phyloP scores from a whole-genome alignment of 2,113 vertebrate genomes.

The Pituophis catenifer region DNA sequence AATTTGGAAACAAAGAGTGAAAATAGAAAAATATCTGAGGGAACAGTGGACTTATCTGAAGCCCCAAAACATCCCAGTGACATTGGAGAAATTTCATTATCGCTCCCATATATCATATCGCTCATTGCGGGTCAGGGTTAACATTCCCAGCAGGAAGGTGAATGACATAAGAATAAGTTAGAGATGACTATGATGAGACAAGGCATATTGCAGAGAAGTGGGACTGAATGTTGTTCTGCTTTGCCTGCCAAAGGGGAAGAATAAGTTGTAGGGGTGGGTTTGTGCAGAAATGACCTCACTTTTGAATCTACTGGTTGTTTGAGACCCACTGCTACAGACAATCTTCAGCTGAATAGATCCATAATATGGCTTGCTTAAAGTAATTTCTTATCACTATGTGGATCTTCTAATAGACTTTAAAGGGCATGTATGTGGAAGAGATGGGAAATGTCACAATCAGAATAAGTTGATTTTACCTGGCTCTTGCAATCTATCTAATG shows the following conservation, averaged over 20 bases:
- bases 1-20: neutral
- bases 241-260: neutral
- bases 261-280: neutral
- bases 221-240: neutral
- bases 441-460: neutral
- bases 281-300: neutral
- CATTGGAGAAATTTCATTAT: neutral
- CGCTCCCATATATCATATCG: neutral
- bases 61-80: neutral
- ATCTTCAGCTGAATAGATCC: neutral
- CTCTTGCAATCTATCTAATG: neutral
- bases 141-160: neutral
- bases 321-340: neutral
- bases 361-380: neutral
- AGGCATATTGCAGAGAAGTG: neutral
- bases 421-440: neutral
- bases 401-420: neutral
- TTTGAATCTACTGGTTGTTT: neutral
- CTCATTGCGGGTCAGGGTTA: neutral
- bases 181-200: neutral
- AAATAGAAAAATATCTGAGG: neutral
- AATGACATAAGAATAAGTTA: neutral
- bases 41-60: neutral
- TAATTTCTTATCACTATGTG: neutral
- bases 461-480: neutral